phyloP scores from a whole-genome alignment of 2,797 vertebrate genomes.

The Rhinichthys osculus region DNA sequence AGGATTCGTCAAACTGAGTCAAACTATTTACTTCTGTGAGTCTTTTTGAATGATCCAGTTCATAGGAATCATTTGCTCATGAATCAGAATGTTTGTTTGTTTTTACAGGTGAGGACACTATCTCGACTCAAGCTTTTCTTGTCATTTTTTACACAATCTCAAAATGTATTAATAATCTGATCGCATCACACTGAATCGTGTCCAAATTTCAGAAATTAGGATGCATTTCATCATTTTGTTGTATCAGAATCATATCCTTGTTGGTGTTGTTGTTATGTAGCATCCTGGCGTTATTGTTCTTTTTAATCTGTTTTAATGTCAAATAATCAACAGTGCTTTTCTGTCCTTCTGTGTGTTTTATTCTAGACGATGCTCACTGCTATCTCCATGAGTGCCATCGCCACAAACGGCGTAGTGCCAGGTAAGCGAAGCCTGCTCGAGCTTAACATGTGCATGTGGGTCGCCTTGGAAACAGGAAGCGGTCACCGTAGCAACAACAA shows the following conservation, averaged over 20 bases:
- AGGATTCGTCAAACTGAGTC: background rate
- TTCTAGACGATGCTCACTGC: conserved; percentile 97
- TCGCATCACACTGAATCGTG: background rate
- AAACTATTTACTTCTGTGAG: background rate
- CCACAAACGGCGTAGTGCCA: conserved; percentile 99
- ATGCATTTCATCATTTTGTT: background rate
- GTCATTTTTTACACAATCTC: background rate
- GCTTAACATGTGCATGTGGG: conserved; percentile 49
- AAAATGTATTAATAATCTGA: background rate
- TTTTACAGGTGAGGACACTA: background rate
- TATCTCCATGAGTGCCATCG: conserved; percentile 99
- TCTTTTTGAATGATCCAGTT: background rate
- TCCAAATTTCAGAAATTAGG: background rate
- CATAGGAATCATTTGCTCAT: background rate
- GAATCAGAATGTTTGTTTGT: background rate
- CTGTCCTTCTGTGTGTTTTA: conserved; percentile 39
- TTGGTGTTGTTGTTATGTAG: background rate
- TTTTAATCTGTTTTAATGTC: background rate
- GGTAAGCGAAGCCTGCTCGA: conserved; percentile 79
- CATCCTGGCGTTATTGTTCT: background rate
- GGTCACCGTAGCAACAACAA: conserved; percentile 67
- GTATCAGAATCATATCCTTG: background rate
- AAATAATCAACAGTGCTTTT: conserved; percentile 57
- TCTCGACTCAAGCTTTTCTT: background rate
- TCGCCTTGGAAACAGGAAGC: conserved; percentile 67